These are phyloP conservation scores for Pica pica DNA, from an alignment of 2,113 vertebrate species.

Conservation along the genomic window DNA sequence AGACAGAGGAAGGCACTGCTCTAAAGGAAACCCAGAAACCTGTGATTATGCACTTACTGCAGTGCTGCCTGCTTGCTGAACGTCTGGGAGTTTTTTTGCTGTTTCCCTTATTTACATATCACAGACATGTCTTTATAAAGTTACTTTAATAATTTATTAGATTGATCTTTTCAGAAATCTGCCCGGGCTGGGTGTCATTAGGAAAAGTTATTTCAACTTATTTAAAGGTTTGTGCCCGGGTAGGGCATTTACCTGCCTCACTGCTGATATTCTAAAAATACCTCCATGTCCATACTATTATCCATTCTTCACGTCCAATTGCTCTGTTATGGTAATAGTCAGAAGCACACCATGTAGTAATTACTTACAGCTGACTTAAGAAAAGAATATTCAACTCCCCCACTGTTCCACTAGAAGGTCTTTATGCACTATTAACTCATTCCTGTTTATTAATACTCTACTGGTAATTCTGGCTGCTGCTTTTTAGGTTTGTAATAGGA, in stretches of 20 bases:
- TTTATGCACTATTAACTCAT: slow-evolving; percentile 99
- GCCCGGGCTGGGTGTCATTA: slow-evolving; percentile 67
- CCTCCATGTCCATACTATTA: slow-evolving; percentile 96
- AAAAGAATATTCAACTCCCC: slow-evolving; percentile 95
- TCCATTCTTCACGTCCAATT: slow-evolving; percentile 99
- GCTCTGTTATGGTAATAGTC: slow-evolving; percentile 99
- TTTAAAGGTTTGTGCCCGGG: slow-evolving; percentile 72
- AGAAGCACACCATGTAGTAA: slow-evolving; percentile 98
- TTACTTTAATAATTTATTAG: slow-evolving; percentile 81
- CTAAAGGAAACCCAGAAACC: slow-evolving; percentile 58
- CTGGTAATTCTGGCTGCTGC: slow-evolving; percentile 88
- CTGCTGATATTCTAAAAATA: slow-evolving; percentile 87
- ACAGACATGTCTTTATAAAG: slow-evolving; percentile 66
- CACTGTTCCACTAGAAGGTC: slow-evolving; percentile 93
- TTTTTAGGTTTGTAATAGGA: slow-evolving; percentile 90
- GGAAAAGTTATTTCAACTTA: slow-evolving; percentile 72
- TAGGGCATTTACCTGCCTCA: slow-evolving; percentile 80
- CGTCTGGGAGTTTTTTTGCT: slow-evolving; percentile 14
- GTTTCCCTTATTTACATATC: slow-evolving; percentile 75
- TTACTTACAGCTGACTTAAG: slow-evolving; percentile 99
- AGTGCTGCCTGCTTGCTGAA: slow-evolving; percentile 22
- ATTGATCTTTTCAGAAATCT: slow-evolving; percentile 77
- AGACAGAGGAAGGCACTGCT: slow-evolving; percentile 44
- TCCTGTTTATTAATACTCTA: slow-evolving; percentile 99
- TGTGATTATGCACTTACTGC: slow-evolving; percentile 68